Conservation (phyloP, 2,888 invertebrate species). For the Drosophila fulvimacula region DNA sequence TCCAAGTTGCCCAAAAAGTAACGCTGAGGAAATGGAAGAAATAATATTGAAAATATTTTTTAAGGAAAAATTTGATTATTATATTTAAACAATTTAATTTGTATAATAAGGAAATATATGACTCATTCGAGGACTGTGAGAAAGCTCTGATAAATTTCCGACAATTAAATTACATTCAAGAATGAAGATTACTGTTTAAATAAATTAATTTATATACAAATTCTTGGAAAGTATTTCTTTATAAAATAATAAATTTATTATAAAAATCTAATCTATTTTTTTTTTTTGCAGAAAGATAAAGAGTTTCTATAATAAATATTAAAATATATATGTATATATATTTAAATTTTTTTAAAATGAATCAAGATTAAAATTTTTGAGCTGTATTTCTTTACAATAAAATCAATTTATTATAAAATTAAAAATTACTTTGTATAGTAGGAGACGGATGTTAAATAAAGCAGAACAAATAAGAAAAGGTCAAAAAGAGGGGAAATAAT, state of each 20-base stretch:
- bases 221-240: neutral
- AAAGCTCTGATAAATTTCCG: neutral
- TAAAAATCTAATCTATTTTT: too few species aligned
- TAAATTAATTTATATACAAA: neutral
- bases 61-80: too few species aligned
- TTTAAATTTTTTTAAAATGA: too few species aligned
- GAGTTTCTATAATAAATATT: too few species aligned
- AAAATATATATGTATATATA: too few species aligned
- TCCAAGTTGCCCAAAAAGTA: slow-evolving; percentile 87
- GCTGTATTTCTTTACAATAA: neutral
- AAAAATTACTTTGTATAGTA: neutral
- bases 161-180: neutral
- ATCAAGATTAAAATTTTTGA: too few species aligned
- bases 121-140: too few species aligned
- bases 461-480: too few species aligned
- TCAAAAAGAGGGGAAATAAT: neutral
- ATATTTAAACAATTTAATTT: too few species aligned
- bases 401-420: neutral
- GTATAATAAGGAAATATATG: too few species aligned
- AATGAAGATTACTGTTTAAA: neutral
- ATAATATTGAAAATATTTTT: neutral
- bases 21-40: neutral
- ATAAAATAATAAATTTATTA: neutral
- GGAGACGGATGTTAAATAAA: neutral
- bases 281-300: too few species aligned